phyloP scores from a whole-genome alignment of 2,888 invertebrate species.

The Microdon myrmicae region DNA sequence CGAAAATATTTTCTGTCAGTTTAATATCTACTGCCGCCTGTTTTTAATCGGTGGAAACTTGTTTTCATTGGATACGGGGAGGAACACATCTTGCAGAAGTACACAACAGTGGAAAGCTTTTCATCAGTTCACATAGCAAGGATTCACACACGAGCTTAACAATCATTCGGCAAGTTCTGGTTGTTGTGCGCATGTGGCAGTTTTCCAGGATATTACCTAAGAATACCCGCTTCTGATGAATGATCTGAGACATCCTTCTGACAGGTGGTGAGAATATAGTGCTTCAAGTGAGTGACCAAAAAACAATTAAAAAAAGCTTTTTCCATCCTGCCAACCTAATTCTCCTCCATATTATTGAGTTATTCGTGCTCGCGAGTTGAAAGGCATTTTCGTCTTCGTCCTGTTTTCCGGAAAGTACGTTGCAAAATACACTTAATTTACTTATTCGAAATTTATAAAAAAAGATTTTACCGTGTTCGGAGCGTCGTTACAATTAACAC shows the following conservation, averaged over 20 bases:
- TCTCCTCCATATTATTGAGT: conserved; percentile 47
- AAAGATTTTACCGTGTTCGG: not conserved
- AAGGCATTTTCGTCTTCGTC: conserved; percentile 41
- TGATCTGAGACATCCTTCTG: conserved; percentile 43
- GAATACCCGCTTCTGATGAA: conserved; percentile 35
- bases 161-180: no score
- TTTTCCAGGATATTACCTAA: conserved; percentile 8
- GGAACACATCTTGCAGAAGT: no score
- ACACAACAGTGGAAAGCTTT: no score
- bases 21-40: no score
- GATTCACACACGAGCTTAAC: no score
- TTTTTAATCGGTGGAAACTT: no score
- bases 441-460: not conserved
- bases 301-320: conserved; percentile 27
- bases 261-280: conserved; percentile 47
- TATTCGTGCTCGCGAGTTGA: conserved; percentile 40
- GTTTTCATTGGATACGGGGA: no score
- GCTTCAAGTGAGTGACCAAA: no score
- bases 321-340: conserved; percentile 29
- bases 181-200: conserved; percentile 28
- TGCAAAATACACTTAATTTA: conserved; percentile 22
- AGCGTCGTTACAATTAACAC: conserved; percentile 8
- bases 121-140: no score
- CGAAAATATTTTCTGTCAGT: no score
- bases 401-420: conserved; percentile 44